phyloP scores from a whole-genome alignment of 2,888 invertebrate species.

The Candidula unifasciata region DNA sequence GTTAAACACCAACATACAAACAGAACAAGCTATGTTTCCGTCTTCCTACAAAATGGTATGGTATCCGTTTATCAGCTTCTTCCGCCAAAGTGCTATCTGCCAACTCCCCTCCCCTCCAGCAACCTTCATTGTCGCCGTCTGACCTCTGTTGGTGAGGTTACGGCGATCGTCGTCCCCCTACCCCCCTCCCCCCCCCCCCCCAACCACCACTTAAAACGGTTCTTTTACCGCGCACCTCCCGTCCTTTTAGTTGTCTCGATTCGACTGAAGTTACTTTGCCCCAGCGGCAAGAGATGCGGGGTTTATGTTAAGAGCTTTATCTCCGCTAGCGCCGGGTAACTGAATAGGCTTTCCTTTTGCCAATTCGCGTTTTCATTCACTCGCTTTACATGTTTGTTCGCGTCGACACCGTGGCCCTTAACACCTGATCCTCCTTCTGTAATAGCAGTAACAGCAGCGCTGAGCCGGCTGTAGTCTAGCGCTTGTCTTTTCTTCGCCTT shows the following conservation, averaged over 20 bases:
- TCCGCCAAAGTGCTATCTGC: too few species aligned
- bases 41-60: too few species aligned
- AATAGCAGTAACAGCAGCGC: conserved; percentile 7
- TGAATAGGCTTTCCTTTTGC: conserved; percentile 16
- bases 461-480: conserved; percentile 5
- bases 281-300: background rate
- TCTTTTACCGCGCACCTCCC: background rate
- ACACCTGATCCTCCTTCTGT: conserved; percentile 34
- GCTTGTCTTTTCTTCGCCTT: conserved; percentile 13
- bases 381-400: conserved; percentile 23
- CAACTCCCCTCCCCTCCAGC: too few species aligned
- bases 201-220: background rate
- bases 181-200: too few species aligned
- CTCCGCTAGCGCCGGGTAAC: conserved; percentile 10
- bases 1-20: too few species aligned
- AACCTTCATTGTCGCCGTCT: too few species aligned
- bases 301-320: conserved; percentile 15
- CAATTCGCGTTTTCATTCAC: conserved; percentile 29
- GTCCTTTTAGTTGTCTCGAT: too few species aligned
- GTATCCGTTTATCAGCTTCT: too few species aligned
- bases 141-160: too few species aligned
- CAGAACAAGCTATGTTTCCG: too few species aligned
- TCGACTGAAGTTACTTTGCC: background rate
- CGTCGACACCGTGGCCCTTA: conserved; percentile 29
- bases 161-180: too few species aligned